These are phyloP conservation scores for Intellagama lesueurii DNA, from an alignment of 2,797 vertebrate species.

Conservation along the genomic window DNA sequence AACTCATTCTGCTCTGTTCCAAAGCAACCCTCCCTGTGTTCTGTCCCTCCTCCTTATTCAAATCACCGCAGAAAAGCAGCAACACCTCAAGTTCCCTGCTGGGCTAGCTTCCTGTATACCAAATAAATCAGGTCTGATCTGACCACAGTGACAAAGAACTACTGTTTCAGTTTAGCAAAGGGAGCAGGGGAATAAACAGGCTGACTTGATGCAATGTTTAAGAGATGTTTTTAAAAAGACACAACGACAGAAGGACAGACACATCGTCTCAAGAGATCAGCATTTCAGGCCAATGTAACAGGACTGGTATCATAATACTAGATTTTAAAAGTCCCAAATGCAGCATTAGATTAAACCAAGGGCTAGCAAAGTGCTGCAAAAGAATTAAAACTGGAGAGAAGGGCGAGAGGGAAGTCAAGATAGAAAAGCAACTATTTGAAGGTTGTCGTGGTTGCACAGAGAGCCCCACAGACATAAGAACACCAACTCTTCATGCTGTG, in stretches of 20 bases:
- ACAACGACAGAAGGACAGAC: neutral
- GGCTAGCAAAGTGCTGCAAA: neutral
- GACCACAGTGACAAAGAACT: slow-evolving; percentile 39
- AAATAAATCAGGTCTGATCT: slow-evolving; percentile 45
- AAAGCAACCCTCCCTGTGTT: neutral
- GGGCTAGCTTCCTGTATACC: slow-evolving; percentile 44
- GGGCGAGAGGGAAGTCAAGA: neutral
- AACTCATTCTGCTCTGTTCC: slow-evolving; percentile 10
- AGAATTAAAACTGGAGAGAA: neutral
- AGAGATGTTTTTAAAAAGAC: neutral
- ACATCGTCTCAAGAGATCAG: neutral
- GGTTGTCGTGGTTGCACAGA: neutral
- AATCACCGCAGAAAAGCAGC: slow-evolving; percentile 19
- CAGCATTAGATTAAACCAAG: neutral
- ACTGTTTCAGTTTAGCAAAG: slow-evolving; percentile 30
- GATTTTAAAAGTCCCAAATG: neutral
- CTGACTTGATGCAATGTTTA: neutral
- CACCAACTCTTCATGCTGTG: neutral
- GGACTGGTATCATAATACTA: neutral
- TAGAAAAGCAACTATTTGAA: neutral
- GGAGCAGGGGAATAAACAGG: slow-evolving; percentile 7
- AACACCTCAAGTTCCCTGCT: slow-evolving; percentile 32
- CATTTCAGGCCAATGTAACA: neutral
- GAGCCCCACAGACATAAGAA: neutral
- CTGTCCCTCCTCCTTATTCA: neutral